Conservation (phyloP, 2,113 vertebrate species). For the Triplophysa tibetana region DNA sequence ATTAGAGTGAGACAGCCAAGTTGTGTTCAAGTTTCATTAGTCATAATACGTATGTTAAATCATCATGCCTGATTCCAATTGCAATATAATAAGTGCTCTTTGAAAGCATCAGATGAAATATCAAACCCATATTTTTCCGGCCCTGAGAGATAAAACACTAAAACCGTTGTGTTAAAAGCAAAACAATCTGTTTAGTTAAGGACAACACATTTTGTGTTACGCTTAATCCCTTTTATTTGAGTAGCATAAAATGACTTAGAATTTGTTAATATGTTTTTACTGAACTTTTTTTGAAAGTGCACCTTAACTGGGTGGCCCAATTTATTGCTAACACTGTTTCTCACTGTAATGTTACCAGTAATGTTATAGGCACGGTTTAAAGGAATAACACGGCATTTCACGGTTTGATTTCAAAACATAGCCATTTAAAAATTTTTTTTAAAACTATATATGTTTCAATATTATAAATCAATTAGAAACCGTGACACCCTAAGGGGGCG, state of each 20-base stretch:
- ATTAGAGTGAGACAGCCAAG: conserved; percentile 40
- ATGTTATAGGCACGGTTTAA: background rate
- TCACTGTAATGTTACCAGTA: conserved; percentile 38
- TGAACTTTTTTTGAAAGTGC: no score
- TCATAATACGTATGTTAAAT: conserved; percentile 26
- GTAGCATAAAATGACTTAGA: no score
- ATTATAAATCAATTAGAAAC: background rate
- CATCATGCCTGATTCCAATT: conserved; percentile 21
- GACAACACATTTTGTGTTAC: no score
- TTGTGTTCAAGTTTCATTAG: conserved; percentile 49
- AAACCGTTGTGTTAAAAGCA: no score
- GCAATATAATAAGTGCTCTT: conserved; percentile 58
- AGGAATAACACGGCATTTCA: conserved; percentile 9
- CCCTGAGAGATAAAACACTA: conserved; percentile 16
- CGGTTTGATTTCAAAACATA: no score
- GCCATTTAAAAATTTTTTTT: no score
- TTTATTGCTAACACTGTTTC: conserved; percentile 18
- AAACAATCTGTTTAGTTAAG: no score
- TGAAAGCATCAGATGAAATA: conserved; percentile 47
- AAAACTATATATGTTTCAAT: background rate
- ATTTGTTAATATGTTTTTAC: no score
- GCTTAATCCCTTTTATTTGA: no score
- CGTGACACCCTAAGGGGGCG: no score
- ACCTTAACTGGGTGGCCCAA: conserved; percentile 47
- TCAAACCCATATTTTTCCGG: conserved; percentile 48